Conservation (phyloP, 2,888 invertebrate species). For the Ormyrus pomaceus region DNA sequence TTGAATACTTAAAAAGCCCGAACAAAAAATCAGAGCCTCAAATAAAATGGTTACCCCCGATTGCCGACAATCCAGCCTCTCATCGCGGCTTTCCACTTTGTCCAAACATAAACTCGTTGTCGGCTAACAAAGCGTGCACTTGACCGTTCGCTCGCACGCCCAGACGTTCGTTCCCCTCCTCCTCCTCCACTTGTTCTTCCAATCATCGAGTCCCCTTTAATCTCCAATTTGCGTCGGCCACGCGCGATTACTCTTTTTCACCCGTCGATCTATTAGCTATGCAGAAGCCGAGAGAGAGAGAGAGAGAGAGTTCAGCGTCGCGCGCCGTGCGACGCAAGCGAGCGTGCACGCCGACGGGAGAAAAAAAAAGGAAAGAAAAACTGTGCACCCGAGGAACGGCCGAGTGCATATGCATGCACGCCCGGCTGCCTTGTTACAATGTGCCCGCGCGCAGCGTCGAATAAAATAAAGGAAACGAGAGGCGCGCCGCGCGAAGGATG, state of each 20-base stretch:
- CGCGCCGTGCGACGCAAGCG: neutral
- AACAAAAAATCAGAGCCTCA: too few relatives aligned
- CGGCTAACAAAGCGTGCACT: slow-evolving; percentile 1
- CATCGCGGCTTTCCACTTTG: neutral
- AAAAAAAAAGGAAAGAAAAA: slow-evolving; percentile 10
- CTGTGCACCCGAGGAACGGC: neutral
- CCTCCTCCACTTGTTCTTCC: too few relatives aligned
- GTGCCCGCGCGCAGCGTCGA: too few relatives aligned
- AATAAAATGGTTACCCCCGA: too few relatives aligned
- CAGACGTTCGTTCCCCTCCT: slow-evolving; percentile 1
- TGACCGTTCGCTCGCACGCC: slow-evolving; percentile 7
- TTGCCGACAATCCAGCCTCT: neutral
- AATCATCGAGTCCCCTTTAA: slow-evolving; percentile 15
- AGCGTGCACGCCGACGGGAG: neutral
- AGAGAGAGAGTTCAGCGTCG: neutral
- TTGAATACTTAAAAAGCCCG: too few relatives aligned
- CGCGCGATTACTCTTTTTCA: slow-evolving; percentile 60
- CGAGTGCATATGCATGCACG: neutral
- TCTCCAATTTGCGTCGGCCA: slow-evolving; percentile 40
- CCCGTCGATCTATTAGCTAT: slow-evolving; percentile 7
- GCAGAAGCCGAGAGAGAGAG: too few relatives aligned
- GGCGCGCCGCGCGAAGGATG: neutral
- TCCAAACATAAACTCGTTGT: too few relatives aligned
- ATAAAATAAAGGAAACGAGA: neutral
- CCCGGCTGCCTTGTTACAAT: neutral